Evolutionary conservation across 2,797 vertebrate species (phyloP).

Genomic region (Erithacus rubecula): DNA sequence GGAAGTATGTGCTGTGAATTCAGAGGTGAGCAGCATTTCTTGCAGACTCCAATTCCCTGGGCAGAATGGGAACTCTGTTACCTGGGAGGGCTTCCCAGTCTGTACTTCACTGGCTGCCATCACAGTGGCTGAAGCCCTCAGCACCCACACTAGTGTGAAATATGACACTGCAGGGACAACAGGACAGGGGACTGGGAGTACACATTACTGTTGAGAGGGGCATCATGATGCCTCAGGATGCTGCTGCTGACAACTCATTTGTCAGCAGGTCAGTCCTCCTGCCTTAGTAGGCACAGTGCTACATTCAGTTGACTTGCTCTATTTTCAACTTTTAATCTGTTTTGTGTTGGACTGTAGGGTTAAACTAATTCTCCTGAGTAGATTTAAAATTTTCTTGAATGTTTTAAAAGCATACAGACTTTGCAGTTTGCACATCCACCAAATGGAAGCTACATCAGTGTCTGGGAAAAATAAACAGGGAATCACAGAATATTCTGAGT

Average conservation of each 20-base stretch:
- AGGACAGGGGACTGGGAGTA: background rate
- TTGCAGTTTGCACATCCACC: background rate
- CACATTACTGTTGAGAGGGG: background rate
- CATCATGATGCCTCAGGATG: background rate
- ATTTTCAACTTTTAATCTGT: background rate
- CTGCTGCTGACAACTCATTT: background rate
- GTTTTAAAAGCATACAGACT: background rate
- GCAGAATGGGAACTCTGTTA: background rate
- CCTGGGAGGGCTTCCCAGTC: background rate
- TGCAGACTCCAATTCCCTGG: background rate
- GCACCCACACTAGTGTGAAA: fast-evolving
- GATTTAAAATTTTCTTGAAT: background rate
- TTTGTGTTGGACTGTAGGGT: background rate
- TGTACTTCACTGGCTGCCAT: background rate
- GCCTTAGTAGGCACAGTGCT: background rate
- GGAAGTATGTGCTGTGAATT: background rate
- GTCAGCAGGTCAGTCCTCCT: background rate
- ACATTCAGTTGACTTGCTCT: background rate
- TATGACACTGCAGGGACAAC: fast-evolving
- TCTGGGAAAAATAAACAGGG: background rate
- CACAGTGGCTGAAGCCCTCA: background rate
- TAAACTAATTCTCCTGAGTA: background rate
- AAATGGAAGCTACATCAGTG: background rate
- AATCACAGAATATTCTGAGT: background rate
- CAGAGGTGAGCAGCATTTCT: background rate